Evolutionary conservation across 35 echinoderm and acorn worm species (phyloP).

Genomic region (Acanthaster planci): DNA sequence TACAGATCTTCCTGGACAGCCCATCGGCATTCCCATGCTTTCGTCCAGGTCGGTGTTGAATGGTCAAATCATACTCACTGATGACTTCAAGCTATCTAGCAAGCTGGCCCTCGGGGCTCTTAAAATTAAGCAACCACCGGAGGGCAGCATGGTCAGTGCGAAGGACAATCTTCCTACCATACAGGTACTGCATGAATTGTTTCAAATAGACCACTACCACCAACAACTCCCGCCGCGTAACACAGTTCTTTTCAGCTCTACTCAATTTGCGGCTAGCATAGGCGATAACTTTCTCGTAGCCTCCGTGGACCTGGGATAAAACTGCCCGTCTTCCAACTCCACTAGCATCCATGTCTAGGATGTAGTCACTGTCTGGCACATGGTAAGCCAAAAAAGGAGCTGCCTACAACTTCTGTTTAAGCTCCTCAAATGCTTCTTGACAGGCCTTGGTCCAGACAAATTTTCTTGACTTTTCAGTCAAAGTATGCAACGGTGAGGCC

Average conservation of each 20-base stretch:
- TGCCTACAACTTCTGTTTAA: constrained; percentile 39
- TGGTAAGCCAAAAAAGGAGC: constrained; percentile 62
- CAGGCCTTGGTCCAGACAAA: constrained; percentile 49
- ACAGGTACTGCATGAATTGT: constrained; percentile 52
- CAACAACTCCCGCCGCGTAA: constrained; percentile 47
- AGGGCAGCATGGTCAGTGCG: constrained; percentile 61
- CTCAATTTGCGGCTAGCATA: constrained; percentile 50
- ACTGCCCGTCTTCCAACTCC: constrained; percentile 59
- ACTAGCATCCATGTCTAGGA: constrained; percentile 83
- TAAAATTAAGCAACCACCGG: constrained; percentile 36
- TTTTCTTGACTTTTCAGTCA: constrained; percentile 40
- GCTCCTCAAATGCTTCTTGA: constrained; percentile 39
- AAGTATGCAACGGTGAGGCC: constrained; percentile 29
- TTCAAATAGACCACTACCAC: constrained; percentile 45
- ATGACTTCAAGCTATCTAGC: constrained; percentile 42
- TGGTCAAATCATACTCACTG: constrained; percentile 38
- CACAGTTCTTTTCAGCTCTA: constrained; percentile 53
- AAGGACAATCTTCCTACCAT: constrained; percentile 21
- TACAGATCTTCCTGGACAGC: constrained; percentile 32
- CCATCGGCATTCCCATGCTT: constrained; percentile 57
- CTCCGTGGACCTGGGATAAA: constrained; percentile 59
- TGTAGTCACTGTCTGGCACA: constrained; percentile 23
- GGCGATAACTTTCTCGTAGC: constrained; percentile 50
- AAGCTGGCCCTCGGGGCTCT: constrained; percentile 43
- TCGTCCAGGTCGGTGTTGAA: constrained; percentile 59